phyloP scores from a whole-genome alignment of 2,888 invertebrate genomes.

The Lymantria dispar region DNA sequence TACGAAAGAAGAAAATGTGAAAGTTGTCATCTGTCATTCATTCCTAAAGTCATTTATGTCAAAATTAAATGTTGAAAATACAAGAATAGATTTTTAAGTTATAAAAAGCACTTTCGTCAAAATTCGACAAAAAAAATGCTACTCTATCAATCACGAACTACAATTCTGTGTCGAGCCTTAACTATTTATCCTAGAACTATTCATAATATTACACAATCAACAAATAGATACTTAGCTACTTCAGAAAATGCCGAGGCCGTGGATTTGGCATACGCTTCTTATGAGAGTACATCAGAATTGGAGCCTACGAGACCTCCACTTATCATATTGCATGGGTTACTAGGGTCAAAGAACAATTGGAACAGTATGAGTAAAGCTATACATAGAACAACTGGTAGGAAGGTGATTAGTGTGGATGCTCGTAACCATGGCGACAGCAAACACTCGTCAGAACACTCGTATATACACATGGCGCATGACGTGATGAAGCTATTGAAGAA shows the following conservation, averaged over 20 bases:
- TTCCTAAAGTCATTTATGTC: too few relatives aligned
- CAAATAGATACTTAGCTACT: constrained; percentile 39
- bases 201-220: constrained; percentile 26
- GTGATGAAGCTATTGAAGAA: constrained; percentile 84
- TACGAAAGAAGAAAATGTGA: too few relatives aligned
- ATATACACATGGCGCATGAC: constrained; percentile 87
- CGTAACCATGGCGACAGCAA: constrained; percentile 98
- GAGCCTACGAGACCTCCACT: constrained; percentile 82
- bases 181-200: constrained; percentile 35
- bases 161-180: constrained; percentile 34
- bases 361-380: constrained; percentile 91
- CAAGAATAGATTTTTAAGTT: too few relatives aligned
- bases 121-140: constrained; percentile 32
- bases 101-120: too few relatives aligned
- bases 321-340: constrained; percentile 93
- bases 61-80: too few relatives aligned
- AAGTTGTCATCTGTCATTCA: too few relatives aligned
- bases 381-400: constrained; percentile 85
- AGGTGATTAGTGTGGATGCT: constrained; percentile 93
- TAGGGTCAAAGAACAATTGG: constrained; percentile 98
- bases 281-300: constrained; percentile 77
- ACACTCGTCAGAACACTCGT: constrained; percentile 88
- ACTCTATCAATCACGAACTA: constrained; percentile 40
- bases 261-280: constrained; percentile 86
- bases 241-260: constrained; percentile 76